Percentiles rank a stretch among this genome's conserved stretches.
phyloP scores from a whole-genome alignment of 1,140 invertebrate genomes.

The Parapsyche elsis region DNA sequence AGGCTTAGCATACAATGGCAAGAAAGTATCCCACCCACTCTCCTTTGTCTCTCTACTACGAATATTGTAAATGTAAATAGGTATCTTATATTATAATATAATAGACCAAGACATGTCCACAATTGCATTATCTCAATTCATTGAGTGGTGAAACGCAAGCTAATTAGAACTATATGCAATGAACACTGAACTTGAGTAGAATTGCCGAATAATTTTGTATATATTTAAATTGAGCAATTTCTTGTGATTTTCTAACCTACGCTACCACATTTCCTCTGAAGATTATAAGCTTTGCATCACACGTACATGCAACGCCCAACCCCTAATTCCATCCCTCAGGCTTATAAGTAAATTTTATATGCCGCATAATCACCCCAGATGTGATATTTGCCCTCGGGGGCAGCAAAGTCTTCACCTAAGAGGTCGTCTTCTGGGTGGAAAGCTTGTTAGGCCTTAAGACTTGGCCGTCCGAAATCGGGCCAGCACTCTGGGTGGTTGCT shows the following conservation, averaged over 20 bases:
- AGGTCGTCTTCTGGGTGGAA: conserved; percentile 3
- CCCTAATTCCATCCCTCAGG: background rate
- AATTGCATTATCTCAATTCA: no score
- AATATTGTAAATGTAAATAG: no score
- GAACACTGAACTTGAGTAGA: no score
- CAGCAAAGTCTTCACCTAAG: background rate
- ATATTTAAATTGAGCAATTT: no score
- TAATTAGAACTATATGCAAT: no score
- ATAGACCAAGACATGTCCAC: no score
- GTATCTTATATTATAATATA: no score
- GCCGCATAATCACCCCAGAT: conserved; percentile 33
- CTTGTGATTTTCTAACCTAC: no score
- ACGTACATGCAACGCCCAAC: background rate
- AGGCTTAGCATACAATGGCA: conserved; percentile 25
- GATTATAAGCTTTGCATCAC: conserved; percentile 10
- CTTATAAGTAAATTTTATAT: conserved; percentile 40
- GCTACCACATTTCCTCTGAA: background rate
- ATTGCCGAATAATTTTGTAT: no score
- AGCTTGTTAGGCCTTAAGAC: conserved; percentile 40
- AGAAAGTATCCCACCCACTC: conserved; percentile 20
- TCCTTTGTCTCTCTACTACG: background rate
- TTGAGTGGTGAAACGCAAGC: no score
- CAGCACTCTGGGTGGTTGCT: conserved; percentile 19
- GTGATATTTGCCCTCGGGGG: conserved; percentile 27
- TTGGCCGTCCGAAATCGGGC: conserved; percentile 37